A percentile compares a stretch with the other conserved stretches of the same genome.
Evolutionary conservation across 1,140 invertebrate species (phyloP).

Genomic region (Bilobella aurantiaca): DNA sequence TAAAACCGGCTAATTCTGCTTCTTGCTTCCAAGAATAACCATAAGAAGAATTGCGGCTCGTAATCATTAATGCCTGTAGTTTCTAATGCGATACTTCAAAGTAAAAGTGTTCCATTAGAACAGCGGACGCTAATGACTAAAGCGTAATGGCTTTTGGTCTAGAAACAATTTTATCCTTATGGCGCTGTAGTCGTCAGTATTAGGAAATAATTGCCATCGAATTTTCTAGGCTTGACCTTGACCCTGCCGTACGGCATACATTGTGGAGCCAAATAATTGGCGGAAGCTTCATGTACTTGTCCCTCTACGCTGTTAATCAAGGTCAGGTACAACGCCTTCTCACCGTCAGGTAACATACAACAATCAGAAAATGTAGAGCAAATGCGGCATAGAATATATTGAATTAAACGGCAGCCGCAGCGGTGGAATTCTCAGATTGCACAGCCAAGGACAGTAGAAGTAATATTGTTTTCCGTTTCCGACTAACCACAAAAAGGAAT

Average conservation of each 20-base stretch:
- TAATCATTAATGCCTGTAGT: not conserved
- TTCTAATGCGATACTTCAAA: too few relatives aligned
- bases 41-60: too few relatives aligned
- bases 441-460: not conserved
- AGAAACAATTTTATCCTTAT: too few relatives aligned
- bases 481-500: too few relatives aligned
- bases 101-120: too few relatives aligned
- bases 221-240: conserved; percentile 47
- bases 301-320: conserved; percentile 74
- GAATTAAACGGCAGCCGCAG: too few relatives aligned
- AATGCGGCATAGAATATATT: too few relatives aligned
- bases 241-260: conserved; percentile 63
- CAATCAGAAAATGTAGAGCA: not conserved
- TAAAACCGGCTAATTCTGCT: not conserved
- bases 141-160: too few relatives aligned
- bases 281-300: conserved; percentile 59
- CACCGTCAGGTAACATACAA: conserved; percentile 52
- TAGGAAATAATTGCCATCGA: too few relatives aligned
- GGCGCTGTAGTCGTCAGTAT: too few relatives aligned
- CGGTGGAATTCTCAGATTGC: too few relatives aligned
- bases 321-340: conserved; percentile 75
- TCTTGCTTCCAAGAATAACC: not conserved
- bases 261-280: conserved; percentile 62
- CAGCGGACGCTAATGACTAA: too few relatives aligned
- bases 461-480: not conserved